Base-by-base conservation (phyloP, 1,140 invertebrate genomes). In the Medauroidea extradentata region DNA sequence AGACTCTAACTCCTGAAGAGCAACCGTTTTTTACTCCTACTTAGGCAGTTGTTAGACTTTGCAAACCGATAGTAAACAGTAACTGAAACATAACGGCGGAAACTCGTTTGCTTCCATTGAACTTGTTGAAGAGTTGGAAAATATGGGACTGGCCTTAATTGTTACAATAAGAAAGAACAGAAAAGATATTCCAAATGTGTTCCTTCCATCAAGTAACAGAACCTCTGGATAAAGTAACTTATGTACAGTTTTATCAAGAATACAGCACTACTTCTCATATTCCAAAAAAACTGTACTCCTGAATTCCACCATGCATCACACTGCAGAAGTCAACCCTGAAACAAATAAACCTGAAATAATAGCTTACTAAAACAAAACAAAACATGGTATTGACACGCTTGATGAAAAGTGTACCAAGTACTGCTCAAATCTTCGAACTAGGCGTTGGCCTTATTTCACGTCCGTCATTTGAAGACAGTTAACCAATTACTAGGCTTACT, bases 311-410 rank as follows among this genome's bases (percentile, higher is more conserved):
- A 58, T 53, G 48, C 61, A 59, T 58, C 29, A 59, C 49, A 19
- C 50, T 51, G 29, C 21, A 16, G 24, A 25, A 16, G 51, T 56
- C 19, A 3, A 49, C 18, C 43, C 43, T 9, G 29, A 34, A 34
- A 34, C 29, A 34, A 11, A 34, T 11, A 34, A 34, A 11, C 29
- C 51, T 50, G 29, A 34, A n/a, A n/a, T n/a, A 34, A 34, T 34
- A 34, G 69, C 69, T 19, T 58, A 61, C 21, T 79, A 78, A 63
- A 78, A 75, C 56, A 73, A 70, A 60, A 68, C 73, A 58, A 71
- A 77, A 38, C 68, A 67, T 25, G 69, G 71, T 8, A 73, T 78
- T 23, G 72, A 77, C 76, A 68, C 74, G 23, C 44, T 77, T 50
- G 75, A 79, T 67, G 71, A 77, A 54, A 61, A 78, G 46, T 69